Evolutionary conservation across 2,797 vertebrate genomes (phyloP).

Genomic region (Iguana delicatissima): DNA sequence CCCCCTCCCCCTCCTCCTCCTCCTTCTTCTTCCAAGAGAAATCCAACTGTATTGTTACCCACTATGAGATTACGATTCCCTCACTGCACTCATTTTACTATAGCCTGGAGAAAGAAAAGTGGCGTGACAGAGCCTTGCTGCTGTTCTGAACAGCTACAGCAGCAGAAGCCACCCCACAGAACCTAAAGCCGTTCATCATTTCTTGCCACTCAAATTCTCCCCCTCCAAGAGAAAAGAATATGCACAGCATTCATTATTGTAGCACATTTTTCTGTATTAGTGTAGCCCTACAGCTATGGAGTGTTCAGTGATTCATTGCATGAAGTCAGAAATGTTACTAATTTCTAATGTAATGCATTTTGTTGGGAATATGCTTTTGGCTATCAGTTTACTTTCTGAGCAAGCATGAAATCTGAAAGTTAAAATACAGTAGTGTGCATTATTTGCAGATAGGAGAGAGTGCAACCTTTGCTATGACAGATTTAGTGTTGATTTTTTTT

Average conservation of each 20-base stretch:
- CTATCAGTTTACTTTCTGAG: constrained; percentile 35
- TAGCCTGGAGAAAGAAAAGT: constrained; percentile 63
- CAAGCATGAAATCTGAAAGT: constrained; percentile 48
- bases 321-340: constrained; percentile 53
- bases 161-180: constrained; percentile 61
- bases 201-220: constrained; percentile 51
- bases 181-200: constrained; percentile 62
- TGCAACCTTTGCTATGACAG: constrained; percentile 1
- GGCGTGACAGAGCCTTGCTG: constrained; percentile 57
- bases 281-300: constrained; percentile 67
- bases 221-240: constrained; percentile 63
- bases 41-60: constrained; percentile 48
- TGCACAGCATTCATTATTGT: constrained; percentile 72
- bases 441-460: constrained; percentile 42
- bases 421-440: constrained; percentile 47
- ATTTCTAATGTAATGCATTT: constrained; percentile 60
- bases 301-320: constrained; percentile 55
- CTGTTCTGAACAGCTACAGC: constrained; percentile 64
- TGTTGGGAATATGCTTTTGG: constrained; percentile 42
- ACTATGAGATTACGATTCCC: constrained; percentile 64
- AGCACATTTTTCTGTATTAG: constrained; percentile 67
- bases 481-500: not conserved
- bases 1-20: too few relatives aligned
- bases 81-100: constrained; percentile 63
- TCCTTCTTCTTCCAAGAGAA: constrained; percentile 47